Conservation (phyloP, 2,797 vertebrate genomes). For the Mycteria americana region DNA sequence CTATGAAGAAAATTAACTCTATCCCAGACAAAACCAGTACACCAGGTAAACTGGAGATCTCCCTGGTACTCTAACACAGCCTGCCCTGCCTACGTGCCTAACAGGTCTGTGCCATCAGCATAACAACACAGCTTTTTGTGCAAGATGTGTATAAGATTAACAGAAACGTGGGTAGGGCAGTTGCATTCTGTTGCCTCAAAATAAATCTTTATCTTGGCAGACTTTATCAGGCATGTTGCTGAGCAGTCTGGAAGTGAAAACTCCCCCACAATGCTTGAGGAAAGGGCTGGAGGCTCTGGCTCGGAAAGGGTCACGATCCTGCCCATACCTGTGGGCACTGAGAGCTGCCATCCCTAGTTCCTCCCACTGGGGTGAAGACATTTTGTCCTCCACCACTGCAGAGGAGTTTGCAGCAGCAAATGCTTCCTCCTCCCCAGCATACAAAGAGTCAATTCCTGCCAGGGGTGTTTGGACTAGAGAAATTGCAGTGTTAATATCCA, state of each 20-base stretch:
- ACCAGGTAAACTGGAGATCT: not conserved
- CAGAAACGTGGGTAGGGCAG: not conserved
- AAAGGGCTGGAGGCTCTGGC: not conserved
- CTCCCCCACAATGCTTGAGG: rapidly evolving
- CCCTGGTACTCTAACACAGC: not conserved
- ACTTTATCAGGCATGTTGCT: not conserved
- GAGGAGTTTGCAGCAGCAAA: not conserved
- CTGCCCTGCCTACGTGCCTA: not conserved
- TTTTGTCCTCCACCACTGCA: not conserved
- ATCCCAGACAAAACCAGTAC: too few relatives aligned
- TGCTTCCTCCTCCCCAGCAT: not conserved
- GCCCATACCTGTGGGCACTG: not conserved
- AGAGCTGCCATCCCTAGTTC: not conserved
- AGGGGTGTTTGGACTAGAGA: not conserved
- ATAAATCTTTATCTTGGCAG: not conserved
- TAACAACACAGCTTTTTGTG: not conserved
- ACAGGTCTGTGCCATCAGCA: not conserved
- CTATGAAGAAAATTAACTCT: too few relatives aligned
- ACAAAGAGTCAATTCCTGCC: not conserved
- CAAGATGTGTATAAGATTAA: not conserved
- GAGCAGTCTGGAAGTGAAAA: not conserved
- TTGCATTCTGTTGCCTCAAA: not conserved
- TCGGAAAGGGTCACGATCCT: not conserved
- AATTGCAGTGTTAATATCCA: not conserved
- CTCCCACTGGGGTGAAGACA: not conserved